A percentile compares a stretch with the other conserved stretches of the same genome.
These are phyloP conservation scores for Branchellion lobata DNA, from an alignment of 2,888 invertebrate genomes.

Conservation along the genomic window DNA sequence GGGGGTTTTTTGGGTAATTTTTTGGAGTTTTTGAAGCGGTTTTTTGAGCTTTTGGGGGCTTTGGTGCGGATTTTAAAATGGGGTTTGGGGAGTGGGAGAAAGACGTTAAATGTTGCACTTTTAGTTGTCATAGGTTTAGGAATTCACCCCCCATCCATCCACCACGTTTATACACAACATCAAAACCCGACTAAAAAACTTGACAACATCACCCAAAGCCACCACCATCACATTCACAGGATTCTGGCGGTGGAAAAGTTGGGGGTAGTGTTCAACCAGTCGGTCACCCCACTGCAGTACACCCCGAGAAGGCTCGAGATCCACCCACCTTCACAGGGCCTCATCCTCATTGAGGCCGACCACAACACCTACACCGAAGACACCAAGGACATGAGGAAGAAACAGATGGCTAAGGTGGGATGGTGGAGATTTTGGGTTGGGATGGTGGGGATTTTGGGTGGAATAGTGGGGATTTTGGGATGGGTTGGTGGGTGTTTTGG, in stretches of 20 bases:
- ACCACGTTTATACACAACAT: too few species aligned
- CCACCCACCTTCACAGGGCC: slow-evolving; percentile 83
- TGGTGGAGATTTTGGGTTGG: background rate
- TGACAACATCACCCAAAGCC: background rate
- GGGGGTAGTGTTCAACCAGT: slow-evolving; percentile 95
- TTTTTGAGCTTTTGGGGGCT: background rate
- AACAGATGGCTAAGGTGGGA: slow-evolving; percentile 85
- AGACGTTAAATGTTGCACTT: background rate
- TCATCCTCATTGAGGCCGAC: slow-evolving; percentile 91
- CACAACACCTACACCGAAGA: slow-evolving; percentile 97
- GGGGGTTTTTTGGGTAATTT: background rate
- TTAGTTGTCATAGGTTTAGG: background rate
- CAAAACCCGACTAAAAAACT: background rate
- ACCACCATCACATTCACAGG: slow-evolving; percentile 58
- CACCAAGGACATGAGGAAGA: slow-evolving; percentile 84
- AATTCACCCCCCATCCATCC: too few species aligned
- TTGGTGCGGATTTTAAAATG: too few species aligned
- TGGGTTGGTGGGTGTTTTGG: too few species aligned
- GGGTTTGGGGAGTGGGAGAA: too few species aligned
- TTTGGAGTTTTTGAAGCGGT: too few species aligned
- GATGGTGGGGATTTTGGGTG: too few species aligned
- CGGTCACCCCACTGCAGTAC: slow-evolving; percentile 83
- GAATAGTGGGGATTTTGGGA: too few species aligned
- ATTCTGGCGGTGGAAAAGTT: slow-evolving; percentile 96
- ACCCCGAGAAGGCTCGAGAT: slow-evolving; percentile 93